Evolutionary conservation across 2,113 vertebrate species (phyloP).

Genomic region (Alexandromys fortis): DNA sequence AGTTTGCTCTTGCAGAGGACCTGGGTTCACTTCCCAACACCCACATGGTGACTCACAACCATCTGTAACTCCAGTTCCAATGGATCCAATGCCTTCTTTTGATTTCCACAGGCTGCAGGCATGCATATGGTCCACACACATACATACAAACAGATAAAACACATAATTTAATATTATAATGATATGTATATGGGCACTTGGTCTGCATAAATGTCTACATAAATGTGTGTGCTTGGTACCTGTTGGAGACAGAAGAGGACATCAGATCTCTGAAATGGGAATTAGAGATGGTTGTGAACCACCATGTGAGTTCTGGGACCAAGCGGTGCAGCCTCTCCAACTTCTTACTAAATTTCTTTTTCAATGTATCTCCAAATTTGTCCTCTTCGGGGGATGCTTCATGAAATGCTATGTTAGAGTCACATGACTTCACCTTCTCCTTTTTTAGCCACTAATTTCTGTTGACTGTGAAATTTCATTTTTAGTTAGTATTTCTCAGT

Average conservation of each 20-base stretch:
- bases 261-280: not conserved
- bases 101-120: not conserved
- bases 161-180: not conserved
- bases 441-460: not conserved
- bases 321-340: not conserved
- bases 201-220: not conserved
- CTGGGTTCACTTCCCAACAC: not conserved
- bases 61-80: not conserved
- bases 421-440: not conserved
- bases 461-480: not conserved
- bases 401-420: not conserved
- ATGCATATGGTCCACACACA: not conserved
- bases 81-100: not conserved
- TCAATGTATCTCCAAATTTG: not conserved
- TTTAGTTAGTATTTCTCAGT: conserved; percentile 22
- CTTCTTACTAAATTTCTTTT: conserved; percentile 26
- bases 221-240: not conserved
- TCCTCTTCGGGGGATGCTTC: not conserved
- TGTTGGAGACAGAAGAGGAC: not conserved
- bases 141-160: not conserved
- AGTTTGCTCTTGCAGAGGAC: not conserved
- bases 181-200: not conserved
- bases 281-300: not conserved
- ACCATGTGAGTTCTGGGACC: not conserved
- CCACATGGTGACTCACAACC: not conserved